phyloP scores from a whole-genome alignment of 1,140 invertebrate species.

The Helicoverpa armigera region DNA sequence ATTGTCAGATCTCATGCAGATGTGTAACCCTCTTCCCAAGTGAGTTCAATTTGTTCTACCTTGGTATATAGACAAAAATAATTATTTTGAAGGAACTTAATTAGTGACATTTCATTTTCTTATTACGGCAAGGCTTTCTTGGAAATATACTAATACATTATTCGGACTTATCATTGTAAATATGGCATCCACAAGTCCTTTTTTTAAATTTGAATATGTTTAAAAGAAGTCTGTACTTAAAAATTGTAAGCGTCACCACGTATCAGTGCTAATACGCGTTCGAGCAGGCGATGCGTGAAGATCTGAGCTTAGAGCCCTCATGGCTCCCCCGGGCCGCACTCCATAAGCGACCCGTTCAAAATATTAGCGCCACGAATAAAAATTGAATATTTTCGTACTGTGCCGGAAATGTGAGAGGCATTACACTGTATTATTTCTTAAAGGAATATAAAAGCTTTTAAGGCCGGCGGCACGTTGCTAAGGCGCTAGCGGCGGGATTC shows the following conservation, averaged over 20 bases:
- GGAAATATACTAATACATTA: no score
- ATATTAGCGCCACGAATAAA: constrained; percentile 79
- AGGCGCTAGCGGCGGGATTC: constrained; percentile 73
- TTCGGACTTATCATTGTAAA: background rate
- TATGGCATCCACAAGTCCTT: background rate
- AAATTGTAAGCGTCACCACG: constrained; percentile 65
- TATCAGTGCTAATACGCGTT: constrained; percentile 75
- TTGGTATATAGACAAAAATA: no score
- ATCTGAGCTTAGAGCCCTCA: constrained; percentile 78
- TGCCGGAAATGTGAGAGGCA: constrained; percentile 66
- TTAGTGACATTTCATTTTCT: no score
- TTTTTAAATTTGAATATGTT: constrained; percentile 5
- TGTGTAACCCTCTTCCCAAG: no score
- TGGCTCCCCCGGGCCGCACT: constrained; percentile 63
- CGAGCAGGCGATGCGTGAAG: constrained; percentile 73
- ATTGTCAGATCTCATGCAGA: no score
- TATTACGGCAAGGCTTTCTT: no score
- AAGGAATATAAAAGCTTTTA: constrained; percentile 84
- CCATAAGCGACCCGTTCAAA: constrained; percentile 70
- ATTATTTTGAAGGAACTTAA: no score
- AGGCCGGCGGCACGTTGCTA: constrained; percentile 76
- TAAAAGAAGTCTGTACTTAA: constrained; percentile 45
- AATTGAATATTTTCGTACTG: constrained; percentile 85
- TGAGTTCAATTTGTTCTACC: no score
- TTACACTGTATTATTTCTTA: constrained; percentile 83